These are phyloP conservation scores for Chionis minor DNA, from an alignment of 2,113 vertebrate species.

Conservation along the genomic window DNA sequence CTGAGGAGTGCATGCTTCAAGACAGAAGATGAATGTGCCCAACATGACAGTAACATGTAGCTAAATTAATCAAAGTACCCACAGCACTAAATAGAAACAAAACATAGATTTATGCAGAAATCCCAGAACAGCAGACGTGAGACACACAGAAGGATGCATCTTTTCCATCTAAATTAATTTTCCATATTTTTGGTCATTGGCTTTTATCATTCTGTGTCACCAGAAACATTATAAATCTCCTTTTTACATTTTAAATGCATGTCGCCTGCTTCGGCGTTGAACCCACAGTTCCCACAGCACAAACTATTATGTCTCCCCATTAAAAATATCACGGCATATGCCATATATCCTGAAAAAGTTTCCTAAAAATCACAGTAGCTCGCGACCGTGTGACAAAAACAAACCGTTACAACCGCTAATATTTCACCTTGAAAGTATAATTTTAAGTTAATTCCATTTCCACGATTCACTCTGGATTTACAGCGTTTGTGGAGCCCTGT, in stretches of 20 bases:
- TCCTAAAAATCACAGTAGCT: slow-evolving; percentile 7
- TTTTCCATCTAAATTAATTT: slow-evolving; percentile 23
- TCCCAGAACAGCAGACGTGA: not conserved
- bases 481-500: not conserved
- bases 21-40: slow-evolving; percentile 83
- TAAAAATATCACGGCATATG: not conserved
- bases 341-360: slow-evolving; percentile 18
- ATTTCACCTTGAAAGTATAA: slow-evolving; percentile 33
- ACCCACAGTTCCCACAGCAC: not conserved
- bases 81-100: slow-evolving; percentile 57
- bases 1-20: slow-evolving; percentile 79
- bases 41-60: slow-evolving; percentile 90
- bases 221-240: not conserved
- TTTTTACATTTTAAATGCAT: not conserved
- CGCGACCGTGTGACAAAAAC: not conserved
- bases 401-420: not conserved
- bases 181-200: not conserved
- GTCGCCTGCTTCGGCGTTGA: not conserved
- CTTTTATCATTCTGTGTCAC: not conserved
- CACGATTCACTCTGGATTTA: not conserved
- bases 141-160: not conserved
- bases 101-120: slow-evolving; percentile 63
- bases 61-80: slow-evolving; percentile 84
- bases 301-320: not conserved
- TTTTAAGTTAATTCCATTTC: not conserved